Evolutionary conservation across 2,888 invertebrate genomes (phyloP), one percentile per base, ranked within the genome.

Genomic region (Agrochola macilenta): DNA sequence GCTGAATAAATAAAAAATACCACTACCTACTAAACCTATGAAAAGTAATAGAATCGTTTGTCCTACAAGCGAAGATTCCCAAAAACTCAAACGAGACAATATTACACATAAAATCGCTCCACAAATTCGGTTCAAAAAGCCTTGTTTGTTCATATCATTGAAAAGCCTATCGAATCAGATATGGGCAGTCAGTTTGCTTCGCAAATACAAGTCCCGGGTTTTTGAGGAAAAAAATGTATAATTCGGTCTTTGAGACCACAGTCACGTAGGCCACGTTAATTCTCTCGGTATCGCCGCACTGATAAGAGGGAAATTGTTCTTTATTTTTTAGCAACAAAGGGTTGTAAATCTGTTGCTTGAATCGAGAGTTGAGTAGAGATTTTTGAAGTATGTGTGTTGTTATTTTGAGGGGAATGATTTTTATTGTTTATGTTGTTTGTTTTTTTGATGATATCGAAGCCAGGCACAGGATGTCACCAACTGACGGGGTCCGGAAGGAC

Each of bases 281-380:
- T 89, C 82, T 81, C 69, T 64, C 76, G 64, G 85, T 89, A 87
- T 88, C 89, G 81, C 76, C 46, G 83, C 89, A 89, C 90, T 91
- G 92, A 93, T 93, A 94, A 92, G 90, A 88, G 86, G 83, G 79
- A 90, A 91, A 92, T 91, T 90, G 90, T 91, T 90, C 91, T 91
- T 94, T 91, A 89, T 89, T 90, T 86, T 85, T 79, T 82, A 77
- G 81, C 58, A 79, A 88, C 88, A 87, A 88, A 83, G 73, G 79
- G 74, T 78, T 79, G 69, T 79, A 73, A 81, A 87, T 83, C 80
- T 80, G 69, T 76, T 77, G 81, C 65, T 63, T 69, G 63, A 76
- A 58, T 39, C 23, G 54, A 39, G 71, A 63, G 72, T 61, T 68
- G 78, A 74, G 69, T 74, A 61, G 66, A 65, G 69, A 74, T 76